phyloP scores from a whole-genome alignment of 2,113 vertebrate genomes.

The Acanthochromis polyacanthus region DNA sequence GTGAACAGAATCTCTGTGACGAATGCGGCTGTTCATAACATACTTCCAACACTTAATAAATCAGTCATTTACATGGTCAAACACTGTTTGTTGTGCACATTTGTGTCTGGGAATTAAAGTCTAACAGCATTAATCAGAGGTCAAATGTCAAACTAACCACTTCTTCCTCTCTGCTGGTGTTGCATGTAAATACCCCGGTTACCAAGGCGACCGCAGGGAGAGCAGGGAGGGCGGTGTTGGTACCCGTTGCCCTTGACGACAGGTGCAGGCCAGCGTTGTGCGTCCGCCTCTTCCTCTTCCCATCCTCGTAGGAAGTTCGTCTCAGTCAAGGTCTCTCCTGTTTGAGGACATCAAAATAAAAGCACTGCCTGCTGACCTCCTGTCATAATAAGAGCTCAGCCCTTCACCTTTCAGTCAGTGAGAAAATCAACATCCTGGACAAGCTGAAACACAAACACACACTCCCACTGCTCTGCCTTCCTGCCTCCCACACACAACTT shows the following conservation, averaged over 20 bases:
- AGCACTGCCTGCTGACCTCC: conserved; percentile 27
- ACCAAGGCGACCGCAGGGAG: not conserved
- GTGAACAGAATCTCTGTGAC: too few relatives aligned
- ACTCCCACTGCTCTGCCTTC: not conserved
- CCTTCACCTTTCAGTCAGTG: conserved; percentile 46
- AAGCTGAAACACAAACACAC: not conserved
- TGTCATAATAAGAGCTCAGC: conserved; percentile 52
- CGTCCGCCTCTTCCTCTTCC: not conserved
- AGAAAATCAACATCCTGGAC: conserved; percentile 50
- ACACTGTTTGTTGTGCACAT: not conserved
- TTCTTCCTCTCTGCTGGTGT: conserved; percentile 19
- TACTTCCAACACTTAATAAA: too few relatives aligned
- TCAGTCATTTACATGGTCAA: not conserved
- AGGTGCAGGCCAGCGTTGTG: conserved; percentile 10
- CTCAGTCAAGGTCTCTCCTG: conserved; percentile 46
- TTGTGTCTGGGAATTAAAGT: not conserved
- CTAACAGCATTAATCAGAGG: conserved; percentile 7
- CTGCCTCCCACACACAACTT: not conserved
- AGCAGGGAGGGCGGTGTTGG: conserved; percentile 3
- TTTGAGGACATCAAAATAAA: conserved; percentile 59
- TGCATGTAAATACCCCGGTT: conserved; percentile 1
- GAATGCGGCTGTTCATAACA: too few relatives aligned
- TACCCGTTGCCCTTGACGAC: not conserved
- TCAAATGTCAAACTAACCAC: conserved; percentile 22
- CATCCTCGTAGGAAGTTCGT: conserved; percentile 40